Evolutionary conservation across 2,888 invertebrate species (phyloP).

Genomic region (Pyrrhia umbra): DNA sequence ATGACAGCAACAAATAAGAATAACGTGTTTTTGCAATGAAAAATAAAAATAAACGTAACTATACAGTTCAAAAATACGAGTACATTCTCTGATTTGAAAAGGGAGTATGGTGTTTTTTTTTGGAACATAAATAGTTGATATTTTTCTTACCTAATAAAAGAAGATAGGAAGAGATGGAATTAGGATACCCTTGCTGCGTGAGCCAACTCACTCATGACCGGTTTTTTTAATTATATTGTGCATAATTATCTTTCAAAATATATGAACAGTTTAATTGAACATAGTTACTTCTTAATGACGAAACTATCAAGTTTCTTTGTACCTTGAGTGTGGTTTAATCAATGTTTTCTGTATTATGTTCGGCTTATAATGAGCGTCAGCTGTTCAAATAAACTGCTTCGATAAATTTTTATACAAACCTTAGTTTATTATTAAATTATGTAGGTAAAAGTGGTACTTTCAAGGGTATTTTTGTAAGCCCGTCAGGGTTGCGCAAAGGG

Average conservation of each 20-base stretch:
- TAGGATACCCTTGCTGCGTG: too few relatives aligned
- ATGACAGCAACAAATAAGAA: too few relatives aligned
- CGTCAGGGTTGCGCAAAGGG: too few relatives aligned
- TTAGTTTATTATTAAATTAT: conserved; percentile 38
- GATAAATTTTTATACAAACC: conserved; percentile 40
- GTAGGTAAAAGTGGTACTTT: conserved; percentile 30
- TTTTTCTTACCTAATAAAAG: too few relatives aligned
- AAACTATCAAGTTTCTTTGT: conserved; percentile 15
- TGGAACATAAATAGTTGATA: too few relatives aligned
- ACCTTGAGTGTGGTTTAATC: conserved; percentile 35
- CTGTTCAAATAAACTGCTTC: conserved; percentile 39
- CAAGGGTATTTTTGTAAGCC: conserved; percentile 28
- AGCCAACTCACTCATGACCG: too few relatives aligned
- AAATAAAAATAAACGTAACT: too few relatives aligned
- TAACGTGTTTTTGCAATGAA: too few relatives aligned
- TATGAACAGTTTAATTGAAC: background rate
- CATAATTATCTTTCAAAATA: background rate
- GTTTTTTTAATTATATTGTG: background rate
- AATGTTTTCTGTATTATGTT: conserved; percentile 38
- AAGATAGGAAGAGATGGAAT: too few relatives aligned
- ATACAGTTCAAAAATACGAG: too few relatives aligned
- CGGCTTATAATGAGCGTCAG: conserved; percentile 36
- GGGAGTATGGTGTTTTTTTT: too few relatives aligned
- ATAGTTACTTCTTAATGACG: conserved; percentile 15
- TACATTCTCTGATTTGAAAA: too few relatives aligned